Base-by-base conservation (phyloP, 2,113 vertebrate genomes). In the Mesoclemmys tuberculata region DNA sequence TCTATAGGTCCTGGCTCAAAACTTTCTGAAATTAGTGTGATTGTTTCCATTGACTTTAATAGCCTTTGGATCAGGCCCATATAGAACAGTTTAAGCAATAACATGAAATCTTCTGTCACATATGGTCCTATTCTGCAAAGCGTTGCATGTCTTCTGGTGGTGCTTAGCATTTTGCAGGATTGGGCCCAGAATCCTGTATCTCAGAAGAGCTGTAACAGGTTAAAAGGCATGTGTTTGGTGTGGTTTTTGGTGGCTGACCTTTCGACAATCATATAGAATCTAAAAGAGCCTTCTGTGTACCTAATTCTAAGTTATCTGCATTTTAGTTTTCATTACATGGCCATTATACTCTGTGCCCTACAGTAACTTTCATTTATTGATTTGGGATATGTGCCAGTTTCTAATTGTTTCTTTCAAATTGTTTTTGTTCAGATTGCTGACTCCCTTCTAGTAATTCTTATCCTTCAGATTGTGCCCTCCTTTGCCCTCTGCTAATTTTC, bases 321-420 rank as follows among this genome's bases (percentile, higher is more conserved):
- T 94, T 95, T 92, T 46, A 75, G 81, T 68, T 96, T 94, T 81
- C 94, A 41, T 97, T 95, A 92, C 2, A 5, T 88, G 87, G 82
- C 82, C 5, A 5, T 95, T 96, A 88, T 68, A 58, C 80, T 92
- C 88, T 38, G 55, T 71, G 82, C 89, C 94, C 56, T 93, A 75
- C 49, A 74, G 54, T 94, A 94, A 94, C 85, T 91, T 93, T 78
- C 2, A 5, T 87, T 93, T 97, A 97, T 97, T 98, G 97, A 98
- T 97, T 95, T 97, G 94, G 97, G 93, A 95, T 48, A 18, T 90
- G 79, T 26, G 93, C 96, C 94, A 96, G 74, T 92, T 90, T 93
- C 89, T 96, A 95, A 97, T 92, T 97, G 82, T 95, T 96, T 94
- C 86, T 92, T 97, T 94, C 87, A 96, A 82, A 89, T 68, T 97